These are phyloP conservation scores for Aspiorhynchus laticeps DNA, from an alignment of 2,113 vertebrate species.

Conservation along the genomic window DNA sequence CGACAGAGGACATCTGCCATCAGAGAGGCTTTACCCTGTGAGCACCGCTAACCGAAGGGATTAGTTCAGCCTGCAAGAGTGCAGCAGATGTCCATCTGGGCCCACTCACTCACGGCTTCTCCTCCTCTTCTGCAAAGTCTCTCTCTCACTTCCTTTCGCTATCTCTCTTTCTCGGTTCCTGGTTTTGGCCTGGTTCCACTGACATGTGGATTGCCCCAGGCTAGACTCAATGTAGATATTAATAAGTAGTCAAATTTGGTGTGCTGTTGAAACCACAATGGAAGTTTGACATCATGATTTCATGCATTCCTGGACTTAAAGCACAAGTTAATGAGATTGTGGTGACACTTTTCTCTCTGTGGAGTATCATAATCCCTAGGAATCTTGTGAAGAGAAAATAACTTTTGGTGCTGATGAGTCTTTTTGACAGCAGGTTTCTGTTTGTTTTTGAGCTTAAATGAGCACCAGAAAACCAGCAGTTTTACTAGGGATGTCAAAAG, in stretches of 20 bases:
- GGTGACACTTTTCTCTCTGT: slow-evolving; percentile 16
- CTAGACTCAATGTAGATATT: not conserved
- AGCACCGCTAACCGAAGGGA: slow-evolving; percentile 56
- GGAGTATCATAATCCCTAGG: slow-evolving; percentile 1
- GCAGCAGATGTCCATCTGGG: slow-evolving; percentile 66
- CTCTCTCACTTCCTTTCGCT: not conserved
- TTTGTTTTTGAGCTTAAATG: not conserved
- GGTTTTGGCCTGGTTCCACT: not conserved
- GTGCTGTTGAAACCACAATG: not conserved
- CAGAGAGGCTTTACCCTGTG: slow-evolving; percentile 51
- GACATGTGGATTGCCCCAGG: not conserved
- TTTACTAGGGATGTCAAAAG: not conserved
- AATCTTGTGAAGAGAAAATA: not conserved
- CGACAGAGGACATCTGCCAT: slow-evolving; percentile 35
- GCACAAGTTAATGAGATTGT: slow-evolving; percentile 7
- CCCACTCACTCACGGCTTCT: slow-evolving; percentile 20
- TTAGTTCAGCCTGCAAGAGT: slow-evolving; percentile 56
- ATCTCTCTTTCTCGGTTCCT: not conserved
- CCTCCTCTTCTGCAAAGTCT: not conserved
- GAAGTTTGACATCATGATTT: slow-evolving; percentile 17
- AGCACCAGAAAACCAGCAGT: not conserved
- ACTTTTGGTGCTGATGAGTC: not conserved
- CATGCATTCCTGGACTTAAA: slow-evolving; percentile 10
- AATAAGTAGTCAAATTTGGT: not conserved
- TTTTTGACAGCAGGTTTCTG: not conserved